These are phyloP conservation scores for Campylomormyrus tamandua DNA, from an alignment of 2,113 vertebrate genomes.

Conservation along the genomic window DNA sequence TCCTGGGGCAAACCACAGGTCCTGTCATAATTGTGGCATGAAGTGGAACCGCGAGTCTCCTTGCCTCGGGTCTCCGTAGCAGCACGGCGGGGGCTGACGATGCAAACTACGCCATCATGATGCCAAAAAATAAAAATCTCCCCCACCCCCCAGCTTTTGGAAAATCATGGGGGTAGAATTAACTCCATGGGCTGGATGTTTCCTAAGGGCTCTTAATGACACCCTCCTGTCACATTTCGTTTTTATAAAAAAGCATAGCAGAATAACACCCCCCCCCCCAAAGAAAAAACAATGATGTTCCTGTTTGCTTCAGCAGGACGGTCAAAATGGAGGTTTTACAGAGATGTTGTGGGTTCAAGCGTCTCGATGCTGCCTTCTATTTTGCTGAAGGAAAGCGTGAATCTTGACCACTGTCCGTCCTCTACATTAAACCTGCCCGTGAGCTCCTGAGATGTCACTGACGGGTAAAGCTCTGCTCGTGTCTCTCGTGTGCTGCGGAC, in stretches of 20 bases:
- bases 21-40: conserved; percentile 10
- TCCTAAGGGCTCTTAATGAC: neutral
- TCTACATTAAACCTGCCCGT: neutral
- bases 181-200: neutral
- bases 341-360: neutral
- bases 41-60: neutral
- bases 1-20: neutral
- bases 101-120: neutral
- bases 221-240: neutral
- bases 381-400: neutral
- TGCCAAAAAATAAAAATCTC: neutral
- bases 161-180: neutral
- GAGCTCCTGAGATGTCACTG: neutral
- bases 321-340: neutral
- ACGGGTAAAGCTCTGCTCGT: neutral
- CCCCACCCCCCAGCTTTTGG: neutral
- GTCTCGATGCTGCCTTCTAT: neutral
- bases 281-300: neutral
- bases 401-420: neutral
- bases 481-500: neutral
- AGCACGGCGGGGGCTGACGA: neutral
- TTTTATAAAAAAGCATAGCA: neutral
- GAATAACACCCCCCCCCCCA: neutral
- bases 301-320: neutral
- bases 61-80: neutral